Percentiles rank a stretch among this genome's conserved stretches.
Conservation (phyloP, 2,888 invertebrate species). For the Orchesellides sinensis region DNA sequence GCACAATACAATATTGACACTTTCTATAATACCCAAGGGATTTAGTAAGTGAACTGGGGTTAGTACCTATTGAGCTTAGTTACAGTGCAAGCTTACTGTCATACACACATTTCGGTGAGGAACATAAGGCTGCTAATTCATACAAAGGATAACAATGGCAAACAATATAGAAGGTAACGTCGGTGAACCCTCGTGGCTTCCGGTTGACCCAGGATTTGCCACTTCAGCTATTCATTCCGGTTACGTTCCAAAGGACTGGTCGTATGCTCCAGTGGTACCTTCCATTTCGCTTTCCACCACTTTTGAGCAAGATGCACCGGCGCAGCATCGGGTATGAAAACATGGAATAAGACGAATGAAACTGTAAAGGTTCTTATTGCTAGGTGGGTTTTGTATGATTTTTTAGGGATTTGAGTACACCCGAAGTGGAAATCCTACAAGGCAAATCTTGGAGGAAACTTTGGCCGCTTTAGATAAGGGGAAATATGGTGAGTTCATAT, state of each 20-base stretch:
- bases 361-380: background rate
- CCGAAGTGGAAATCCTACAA: conserved; percentile 95
- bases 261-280: conserved; percentile 89
- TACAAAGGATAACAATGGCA: too few species aligned
- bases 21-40: too few species aligned
- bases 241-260: conserved; percentile 95
- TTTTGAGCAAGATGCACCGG: conserved; percentile 92
- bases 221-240: conserved; percentile 95
- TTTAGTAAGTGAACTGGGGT: too few species aligned
- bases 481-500: conserved; percentile 82
- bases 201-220: conserved; percentile 82
- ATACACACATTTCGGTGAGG: too few species aligned
- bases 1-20: too few species aligned
- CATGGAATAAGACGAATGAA: background rate
- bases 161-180: too few species aligned
- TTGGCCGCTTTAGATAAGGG: conserved; percentile 94
- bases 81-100: too few species aligned
- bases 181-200: conserved; percentile 70
- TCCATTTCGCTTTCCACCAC: conserved; percentile 95
- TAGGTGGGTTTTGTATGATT: conserved; percentile 2
- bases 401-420: conserved; percentile 92
- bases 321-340: conserved; percentile 88
- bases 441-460: conserved; percentile 91
- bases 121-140: too few species aligned
- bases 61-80: too few species aligned